phyloP scores from a whole-genome alignment of 2,888 invertebrate genomes.

The Sialis fuliginosa region DNA sequence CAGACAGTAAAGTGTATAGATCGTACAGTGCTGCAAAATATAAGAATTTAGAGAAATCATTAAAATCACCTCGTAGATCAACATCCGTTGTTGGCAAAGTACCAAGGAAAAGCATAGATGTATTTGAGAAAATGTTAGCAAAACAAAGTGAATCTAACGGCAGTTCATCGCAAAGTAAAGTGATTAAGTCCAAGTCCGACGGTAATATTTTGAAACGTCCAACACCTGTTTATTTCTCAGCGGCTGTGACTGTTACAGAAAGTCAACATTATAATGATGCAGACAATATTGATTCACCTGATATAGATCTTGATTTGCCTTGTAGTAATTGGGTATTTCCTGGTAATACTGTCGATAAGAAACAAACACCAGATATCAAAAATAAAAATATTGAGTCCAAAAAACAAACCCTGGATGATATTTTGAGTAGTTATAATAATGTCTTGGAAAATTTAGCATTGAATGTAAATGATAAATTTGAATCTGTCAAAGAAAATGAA shows the following conservation, averaged over 20 bases:
- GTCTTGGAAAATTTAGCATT: too few relatives aligned
- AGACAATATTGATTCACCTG: background rate
- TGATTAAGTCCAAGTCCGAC: background rate
- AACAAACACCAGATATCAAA: too few relatives aligned
- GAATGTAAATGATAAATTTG: too few relatives aligned
- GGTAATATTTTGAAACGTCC: background rate
- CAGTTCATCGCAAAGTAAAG: background rate
- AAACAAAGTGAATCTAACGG: background rate
- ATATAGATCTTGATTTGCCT: too few relatives aligned
- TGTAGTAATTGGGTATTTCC: too few relatives aligned
- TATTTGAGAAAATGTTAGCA: constrained; percentile 21
- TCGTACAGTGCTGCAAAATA: constrained; percentile 23
- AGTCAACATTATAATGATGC: background rate
- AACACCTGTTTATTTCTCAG: background rate
- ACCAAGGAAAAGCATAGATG: constrained; percentile 22
- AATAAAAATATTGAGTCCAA: too few relatives aligned
- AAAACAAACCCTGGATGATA: too few relatives aligned
- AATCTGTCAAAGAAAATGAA: too few relatives aligned
- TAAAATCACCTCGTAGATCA: constrained; percentile 19
- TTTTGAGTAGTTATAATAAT: too few relatives aligned
- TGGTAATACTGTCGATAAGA: too few relatives aligned
- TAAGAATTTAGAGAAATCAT: constrained; percentile 20
- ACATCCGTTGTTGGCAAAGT: constrained; percentile 20
- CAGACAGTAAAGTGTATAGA: constrained; percentile 17
- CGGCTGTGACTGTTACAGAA: background rate